These are phyloP conservation scores for Drepana arcuata DNA, from an alignment of 1,140 invertebrate genomes.

Conservation along the genomic window DNA sequence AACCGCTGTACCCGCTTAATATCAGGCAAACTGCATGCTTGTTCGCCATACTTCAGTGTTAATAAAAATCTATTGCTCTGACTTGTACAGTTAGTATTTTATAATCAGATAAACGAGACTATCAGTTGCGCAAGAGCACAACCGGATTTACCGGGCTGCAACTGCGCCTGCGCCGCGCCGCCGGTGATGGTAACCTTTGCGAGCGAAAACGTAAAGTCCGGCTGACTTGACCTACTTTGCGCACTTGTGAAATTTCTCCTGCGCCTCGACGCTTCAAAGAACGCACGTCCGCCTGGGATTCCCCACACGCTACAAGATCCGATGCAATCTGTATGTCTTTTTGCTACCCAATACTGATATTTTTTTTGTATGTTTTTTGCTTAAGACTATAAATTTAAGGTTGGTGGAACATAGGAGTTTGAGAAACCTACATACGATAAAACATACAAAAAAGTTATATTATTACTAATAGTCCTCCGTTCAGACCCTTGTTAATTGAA, in stretches of 20 bases:
- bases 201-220: slow-evolving; percentile 62
- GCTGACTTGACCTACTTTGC: slow-evolving; percentile 62
- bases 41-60: slow-evolving; percentile 18
- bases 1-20: no score
- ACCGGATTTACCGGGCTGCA: slow-evolving; percentile 46
- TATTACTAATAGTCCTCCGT: no score
- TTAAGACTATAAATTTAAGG: background rate
- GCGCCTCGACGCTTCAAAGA: slow-evolving; percentile 49
- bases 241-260: slow-evolving; percentile 67
- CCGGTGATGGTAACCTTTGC: slow-evolving; percentile 55
- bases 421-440: slow-evolving; percentile 3
- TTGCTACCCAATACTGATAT: no score
- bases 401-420: background rate
- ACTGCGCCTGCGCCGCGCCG: no score
- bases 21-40: no score
- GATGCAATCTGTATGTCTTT: no score
- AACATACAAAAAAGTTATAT: no score
- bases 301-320: slow-evolving; percentile 27
- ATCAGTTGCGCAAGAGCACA: slow-evolving; percentile 55
- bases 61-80: background rate
- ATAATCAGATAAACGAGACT: slow-evolving; percentile 61
- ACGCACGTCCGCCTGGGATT: slow-evolving; percentile 44
- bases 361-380: no score
- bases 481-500: no score
- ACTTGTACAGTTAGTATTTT: slow-evolving; percentile 23